These are phyloP conservation scores for Argya squamiceps DNA, from an alignment of 2,797 vertebrate genomes.

Conservation along the genomic window DNA sequence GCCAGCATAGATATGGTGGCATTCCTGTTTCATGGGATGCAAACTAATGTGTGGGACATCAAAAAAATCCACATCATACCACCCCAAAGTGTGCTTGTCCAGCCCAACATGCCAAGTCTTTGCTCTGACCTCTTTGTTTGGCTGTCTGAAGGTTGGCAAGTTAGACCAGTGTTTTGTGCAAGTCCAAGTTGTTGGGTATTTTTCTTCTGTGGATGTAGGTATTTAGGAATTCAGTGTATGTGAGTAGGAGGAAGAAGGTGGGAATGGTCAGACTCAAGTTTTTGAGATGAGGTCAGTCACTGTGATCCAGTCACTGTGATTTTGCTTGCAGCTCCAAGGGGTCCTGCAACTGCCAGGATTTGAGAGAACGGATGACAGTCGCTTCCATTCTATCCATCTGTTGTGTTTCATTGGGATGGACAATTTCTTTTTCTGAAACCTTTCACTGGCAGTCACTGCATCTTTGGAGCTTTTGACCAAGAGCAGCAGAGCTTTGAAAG, in stretches of 20 bases:
- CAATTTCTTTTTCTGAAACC: background rate
- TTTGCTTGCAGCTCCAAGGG: background rate
- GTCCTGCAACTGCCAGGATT: background rate
- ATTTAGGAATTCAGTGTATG: background rate
- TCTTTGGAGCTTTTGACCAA: background rate
- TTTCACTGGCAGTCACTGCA: background rate
- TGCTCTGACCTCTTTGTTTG: background rate
- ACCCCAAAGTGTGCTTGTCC: rapidly evolving
- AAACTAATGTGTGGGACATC: too few relatives aligned
- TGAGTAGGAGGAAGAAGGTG: background rate
- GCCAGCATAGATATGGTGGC: background rate
- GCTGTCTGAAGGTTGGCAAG: background rate
- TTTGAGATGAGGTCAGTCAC: background rate
- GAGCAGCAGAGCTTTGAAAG: background rate
- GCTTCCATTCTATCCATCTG: background rate
- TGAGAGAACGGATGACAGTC: background rate
- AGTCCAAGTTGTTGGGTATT: background rate
- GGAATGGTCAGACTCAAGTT: background rate
- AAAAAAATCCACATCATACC: background rate
- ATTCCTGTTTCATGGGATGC: background rate
- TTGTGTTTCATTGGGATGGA: background rate
- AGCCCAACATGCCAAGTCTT: rapidly evolving
- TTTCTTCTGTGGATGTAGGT: background rate
- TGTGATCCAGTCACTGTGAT: background rate
- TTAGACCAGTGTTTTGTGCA: background rate